Evolutionary conservation across 2,797 vertebrate species (phyloP).

Genomic region (Enteromius treurensis): DNA sequence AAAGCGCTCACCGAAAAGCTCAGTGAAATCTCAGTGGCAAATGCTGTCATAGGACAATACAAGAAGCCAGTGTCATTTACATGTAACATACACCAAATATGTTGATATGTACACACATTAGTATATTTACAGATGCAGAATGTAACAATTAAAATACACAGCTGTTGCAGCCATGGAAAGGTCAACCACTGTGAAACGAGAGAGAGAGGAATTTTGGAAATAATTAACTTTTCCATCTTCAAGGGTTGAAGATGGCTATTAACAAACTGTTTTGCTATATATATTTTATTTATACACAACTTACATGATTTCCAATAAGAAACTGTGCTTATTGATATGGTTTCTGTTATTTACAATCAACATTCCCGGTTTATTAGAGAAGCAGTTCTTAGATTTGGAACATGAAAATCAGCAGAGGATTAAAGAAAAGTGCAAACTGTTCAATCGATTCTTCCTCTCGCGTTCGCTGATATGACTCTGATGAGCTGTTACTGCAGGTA

Average conservation of each 20-base stretch:
- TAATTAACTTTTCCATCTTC: background rate
- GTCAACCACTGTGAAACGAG: background rate
- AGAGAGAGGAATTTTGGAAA: constrained; percentile 11
- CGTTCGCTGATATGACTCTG: constrained; percentile 42
- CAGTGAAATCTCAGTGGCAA: constrained; percentile 1
- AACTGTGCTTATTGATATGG: constrained; percentile 57
- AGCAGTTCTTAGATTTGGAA: constrained; percentile 30
- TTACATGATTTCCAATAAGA: constrained; percentile 37
- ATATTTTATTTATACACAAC: constrained; percentile 26
- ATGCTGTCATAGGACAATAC: constrained; percentile 28
- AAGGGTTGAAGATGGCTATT: constrained; percentile 27
- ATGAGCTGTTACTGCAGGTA: constrained; percentile 88
- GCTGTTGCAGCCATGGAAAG: background rate
- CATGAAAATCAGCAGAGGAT: constrained; percentile 41
- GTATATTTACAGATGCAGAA: constrained; percentile 53
- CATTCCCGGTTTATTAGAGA: constrained; percentile 19
- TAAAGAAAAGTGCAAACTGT: constrained; percentile 49
- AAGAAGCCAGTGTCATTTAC: constrained; percentile 43
- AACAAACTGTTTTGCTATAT: constrained; percentile 17
- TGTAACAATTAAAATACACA: constrained; percentile 30
- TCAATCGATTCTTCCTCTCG: constrained; percentile 28
- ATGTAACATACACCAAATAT: constrained; percentile 50
- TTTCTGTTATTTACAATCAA: constrained; percentile 32
- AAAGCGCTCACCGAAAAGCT: background rate
- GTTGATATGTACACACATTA: constrained; percentile 40